Base-by-base conservation (phyloP, 2,797 vertebrate genomes). In the Salarias fasciatus region DNA sequence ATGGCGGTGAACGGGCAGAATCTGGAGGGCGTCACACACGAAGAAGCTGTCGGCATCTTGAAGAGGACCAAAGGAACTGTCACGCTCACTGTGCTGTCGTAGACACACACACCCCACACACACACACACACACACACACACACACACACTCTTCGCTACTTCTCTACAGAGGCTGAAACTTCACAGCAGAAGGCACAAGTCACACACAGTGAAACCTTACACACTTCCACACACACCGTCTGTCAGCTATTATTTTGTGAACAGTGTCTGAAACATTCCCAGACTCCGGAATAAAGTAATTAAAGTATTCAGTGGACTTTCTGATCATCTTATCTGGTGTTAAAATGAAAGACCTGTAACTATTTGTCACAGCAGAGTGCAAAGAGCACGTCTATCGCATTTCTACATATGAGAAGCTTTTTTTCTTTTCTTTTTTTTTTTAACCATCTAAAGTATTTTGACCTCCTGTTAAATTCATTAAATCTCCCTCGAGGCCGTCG, bases 31-130 rank as follows among this genome's bases (percentile, higher is more conserved):
- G 96, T 97, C 24, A 98, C 96, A 13, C 98, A 99, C 0, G 97
- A 99, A 86, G 97, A 99, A 79, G 98, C 97, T 0, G 96, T 99
- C 1, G 92, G 94, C 77, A 96, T 98, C 85, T 91, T 99, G 68
- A 99, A 99, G 83, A 93, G 94, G 85, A 99, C 98, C 81, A 98
- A 97, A 91, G 98, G 97, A 86, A 91, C 91, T 0, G 96, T 99
- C 77, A 97, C 95, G 1, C 88, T 99, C 67, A 96, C 95, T 43
- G 94, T 99, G 73, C 88, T 99, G 4, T 99, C 98, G 0, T 99
- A 92, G 94, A 63, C 28, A 47, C 35, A 24, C 49, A 35, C 30
- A 8, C n/a, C n/a, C n/a, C 43, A 46, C 5, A 3, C 38, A 37
- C 40, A n/a, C 49, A 35, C 30, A 8, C 43, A 46, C 5, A 3